Conservation (phyloP, 2,797 vertebrate species). For the Tokudaia muenninki region DNA sequence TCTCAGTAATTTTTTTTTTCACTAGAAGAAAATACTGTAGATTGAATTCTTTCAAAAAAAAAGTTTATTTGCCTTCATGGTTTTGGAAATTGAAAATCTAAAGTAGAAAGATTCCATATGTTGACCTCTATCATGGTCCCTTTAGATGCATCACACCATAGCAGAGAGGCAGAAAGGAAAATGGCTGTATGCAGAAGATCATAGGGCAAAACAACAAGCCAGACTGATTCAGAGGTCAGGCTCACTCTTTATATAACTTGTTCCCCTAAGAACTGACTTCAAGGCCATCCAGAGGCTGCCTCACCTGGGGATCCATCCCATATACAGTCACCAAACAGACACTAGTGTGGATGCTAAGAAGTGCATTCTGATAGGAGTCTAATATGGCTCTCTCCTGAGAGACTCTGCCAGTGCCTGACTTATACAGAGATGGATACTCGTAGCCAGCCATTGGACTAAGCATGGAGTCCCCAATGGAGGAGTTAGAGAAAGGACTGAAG, state of each 20-base stretch:
- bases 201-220: background rate
- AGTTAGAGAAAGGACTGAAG: no score
- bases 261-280: background rate
- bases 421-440: no score
- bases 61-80: background rate
- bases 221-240: background rate
- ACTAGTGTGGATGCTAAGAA: no score
- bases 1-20: background rate
- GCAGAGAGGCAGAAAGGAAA: background rate
- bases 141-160: background rate
- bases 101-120: background rate
- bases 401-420: no score
- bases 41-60: background rate
- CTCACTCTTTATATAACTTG: background rate
- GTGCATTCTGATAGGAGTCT: no score
- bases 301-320: no score
- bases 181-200: background rate
- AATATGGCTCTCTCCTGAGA: no score
- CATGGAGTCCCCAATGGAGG: no score
- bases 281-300: no score
- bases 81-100: background rate
- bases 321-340: no score
- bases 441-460: no score
- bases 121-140: background rate
- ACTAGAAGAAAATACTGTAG: background rate